Evolutionary conservation across 1,140 invertebrate species (phyloP), one percentile per base, ranked within the genome.

Genomic region (Luehdorfia chinensis): DNA sequence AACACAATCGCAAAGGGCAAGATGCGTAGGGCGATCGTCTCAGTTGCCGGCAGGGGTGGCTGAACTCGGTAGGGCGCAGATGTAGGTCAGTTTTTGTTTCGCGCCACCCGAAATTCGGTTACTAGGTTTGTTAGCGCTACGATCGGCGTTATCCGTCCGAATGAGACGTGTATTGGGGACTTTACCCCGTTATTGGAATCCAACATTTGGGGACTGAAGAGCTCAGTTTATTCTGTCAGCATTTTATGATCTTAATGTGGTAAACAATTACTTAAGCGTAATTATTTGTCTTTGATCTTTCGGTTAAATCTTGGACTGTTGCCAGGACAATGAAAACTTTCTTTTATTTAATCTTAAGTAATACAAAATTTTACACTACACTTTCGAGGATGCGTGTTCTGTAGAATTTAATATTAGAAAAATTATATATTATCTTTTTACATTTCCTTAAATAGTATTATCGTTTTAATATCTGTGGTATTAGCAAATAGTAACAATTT

Each of bases 21-120:
- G 71, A 67, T 59, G 65, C 50, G 66, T 72, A 76, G 79, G 75
- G 76, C 53, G 50, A 61, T 50, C 68, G 76, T 69, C 69, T 72
- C n/a, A n/a, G n/a, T 57, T 59, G 51, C 57, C 61, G 66, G 63
- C 67, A 66, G 77, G 80, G 79, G 79, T 84, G 75, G 72, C 53
- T 79, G 81, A 85, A 85, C 81, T 76, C 74, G 55, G 59, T 69
- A 74, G 79, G 75, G 78, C 76, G 75, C 65, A 55, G 50, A 85
- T 76, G 70, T 85, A 84, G 81, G 81, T 85, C 81, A 85, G 77
- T 84, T 85, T 85, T 85, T 85, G 81, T 85, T 85, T 79, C 77
- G 71, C 77, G 77, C 73, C 66, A 72, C 58, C 68, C 78, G 71
- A 81, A 85, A 80, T 84, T 85, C 81, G 81, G 79, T 85, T 85